These are phyloP conservation scores for Apocrypta bakeri DNA, from an alignment of 1,140 invertebrate species.

Conservation along the genomic window DNA sequence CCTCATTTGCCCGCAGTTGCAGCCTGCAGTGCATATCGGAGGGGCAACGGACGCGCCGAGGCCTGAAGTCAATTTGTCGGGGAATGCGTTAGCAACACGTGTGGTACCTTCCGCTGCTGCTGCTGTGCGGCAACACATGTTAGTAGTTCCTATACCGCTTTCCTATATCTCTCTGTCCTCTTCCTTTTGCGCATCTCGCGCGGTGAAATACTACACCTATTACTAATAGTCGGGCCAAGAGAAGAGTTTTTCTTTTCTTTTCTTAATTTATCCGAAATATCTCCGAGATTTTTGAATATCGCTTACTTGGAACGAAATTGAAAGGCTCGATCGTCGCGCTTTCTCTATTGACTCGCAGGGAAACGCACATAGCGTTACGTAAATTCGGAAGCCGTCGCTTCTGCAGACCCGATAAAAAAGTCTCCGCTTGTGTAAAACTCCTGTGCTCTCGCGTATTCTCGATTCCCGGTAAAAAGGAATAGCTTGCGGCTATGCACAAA, in stretches of 20 bases:
- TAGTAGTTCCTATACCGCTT: too few relatives aligned
- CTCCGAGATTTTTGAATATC: too few relatives aligned
- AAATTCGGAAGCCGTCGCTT: constrained; percentile 9
- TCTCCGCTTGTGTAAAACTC: too few relatives aligned
- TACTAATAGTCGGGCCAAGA: too few relatives aligned
- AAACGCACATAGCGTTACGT: too few relatives aligned
- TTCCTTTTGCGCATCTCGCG: background rate
- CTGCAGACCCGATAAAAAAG: background rate
- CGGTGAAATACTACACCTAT: background rate
- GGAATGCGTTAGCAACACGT: constrained; percentile 73
- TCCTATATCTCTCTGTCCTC: background rate
- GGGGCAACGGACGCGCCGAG: constrained; percentile 58
- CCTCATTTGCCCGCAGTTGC: constrained; percentile 29
- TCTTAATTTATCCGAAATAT: too few relatives aligned
- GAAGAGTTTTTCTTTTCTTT: too few relatives aligned
- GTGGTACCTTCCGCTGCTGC: constrained; percentile 51
- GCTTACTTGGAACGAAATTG: too few relatives aligned
- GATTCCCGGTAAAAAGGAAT: constrained; percentile 36
- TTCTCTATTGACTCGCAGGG: too few relatives aligned
- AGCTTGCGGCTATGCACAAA: constrained; percentile 1
- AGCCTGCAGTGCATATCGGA: too few relatives aligned
- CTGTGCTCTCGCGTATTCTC: background rate
- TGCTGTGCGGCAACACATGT: background rate
- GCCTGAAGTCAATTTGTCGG: constrained; percentile 75
- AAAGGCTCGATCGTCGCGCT: too few relatives aligned